A percentile compares a stretch with the other conserved stretches of the same genome.
phyloP scores from a whole-genome alignment of 2,797 vertebrate species.

The Mormyrops attenuatus region DNA sequence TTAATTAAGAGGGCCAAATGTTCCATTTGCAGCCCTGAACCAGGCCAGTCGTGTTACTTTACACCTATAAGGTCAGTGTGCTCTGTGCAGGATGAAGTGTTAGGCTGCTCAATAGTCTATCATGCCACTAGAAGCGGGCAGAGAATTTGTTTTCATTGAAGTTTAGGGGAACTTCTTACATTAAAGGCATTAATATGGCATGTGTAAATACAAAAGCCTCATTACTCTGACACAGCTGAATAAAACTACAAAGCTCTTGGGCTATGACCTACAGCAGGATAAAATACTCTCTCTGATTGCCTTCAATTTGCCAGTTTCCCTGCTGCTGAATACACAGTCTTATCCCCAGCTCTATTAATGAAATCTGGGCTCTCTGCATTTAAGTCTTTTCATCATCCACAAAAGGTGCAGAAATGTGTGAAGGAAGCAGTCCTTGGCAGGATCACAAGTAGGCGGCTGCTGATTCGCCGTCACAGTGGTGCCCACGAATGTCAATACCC shows the following conservation, averaged over 20 bases:
- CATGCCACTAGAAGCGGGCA: not conserved
- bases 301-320: constrained; percentile 37
- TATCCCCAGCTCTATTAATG: constrained; percentile 46
- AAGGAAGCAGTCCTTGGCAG: constrained; percentile 28
- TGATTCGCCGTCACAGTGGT: constrained; percentile 49
- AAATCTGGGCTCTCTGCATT: constrained; percentile 49
- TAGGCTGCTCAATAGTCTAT: not conserved
- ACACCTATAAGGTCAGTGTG: constrained; percentile 4
- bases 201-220: constrained; percentile 3
- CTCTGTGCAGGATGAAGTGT: not conserved
- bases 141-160: not conserved
- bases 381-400: constrained; percentile 51
- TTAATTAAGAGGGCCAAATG: constrained; percentile 1
- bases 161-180: not conserved
- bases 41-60: not conserved
- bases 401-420: constrained; percentile 54
- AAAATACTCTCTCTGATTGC: constrained; percentile 22
- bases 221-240: not conserved
- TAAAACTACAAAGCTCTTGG: not conserved
- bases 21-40: not conserved
- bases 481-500: constrained; percentile 53
- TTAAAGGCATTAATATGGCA: not conserved
- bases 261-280: constrained; percentile 13
- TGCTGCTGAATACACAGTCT: constrained; percentile 40
- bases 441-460: constrained; percentile 17